Percentiles rank a stretch among this genome's conserved stretches.
Conservation (phyloP, 1,140 invertebrate genomes). For the Lerema accius region DNA sequence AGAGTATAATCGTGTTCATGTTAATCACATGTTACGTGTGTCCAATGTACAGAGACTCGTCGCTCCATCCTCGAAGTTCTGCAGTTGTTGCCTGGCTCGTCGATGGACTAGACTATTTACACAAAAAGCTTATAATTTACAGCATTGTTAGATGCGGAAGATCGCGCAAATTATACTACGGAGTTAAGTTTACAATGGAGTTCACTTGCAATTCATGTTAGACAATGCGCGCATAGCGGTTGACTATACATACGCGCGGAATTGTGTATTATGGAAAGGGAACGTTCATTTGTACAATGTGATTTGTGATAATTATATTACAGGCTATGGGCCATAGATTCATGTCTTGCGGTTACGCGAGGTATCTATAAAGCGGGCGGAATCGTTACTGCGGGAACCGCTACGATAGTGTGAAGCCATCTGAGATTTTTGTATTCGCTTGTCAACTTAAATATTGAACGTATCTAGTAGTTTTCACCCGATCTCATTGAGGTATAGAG, state of each 20-base stretch:
- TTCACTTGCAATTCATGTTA: slow-evolving; percentile 57
- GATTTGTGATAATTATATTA: slow-evolving; percentile 35
- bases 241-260: slow-evolving; percentile 35
- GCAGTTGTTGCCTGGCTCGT: slow-evolving; percentile 47
- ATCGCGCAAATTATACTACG: slow-evolving; percentile 70
- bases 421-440: slow-evolving; percentile 57
- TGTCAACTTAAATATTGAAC: slow-evolving; percentile 67
- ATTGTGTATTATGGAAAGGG: slow-evolving; percentile 25
- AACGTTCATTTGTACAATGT: slow-evolving; percentile 35
- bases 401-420: slow-evolving; percentile 70
- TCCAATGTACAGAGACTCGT: slow-evolving; percentile 47
- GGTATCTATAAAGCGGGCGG: slow-evolving; percentile 61
- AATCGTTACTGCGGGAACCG: slow-evolving; percentile 74
- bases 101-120: slow-evolving; percentile 70
- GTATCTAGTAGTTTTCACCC: slow-evolving; percentile 82
- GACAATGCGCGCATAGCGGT: slow-evolving; percentile 48
- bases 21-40: slow-evolving; percentile 79
- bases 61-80: slow-evolving; percentile 52
- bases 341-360: slow-evolving; percentile 53
- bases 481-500: slow-evolving; percentile 77
- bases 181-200: slow-evolving; percentile 66
- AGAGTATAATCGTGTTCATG: slow-evolving; percentile 69
- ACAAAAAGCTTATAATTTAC: slow-evolving; percentile 81
- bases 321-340: slow-evolving; percentile 57
- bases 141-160: slow-evolving; percentile 80